Base-by-base conservation (phyloP, 2,113 vertebrate species). In the Drymodes brunneopygia region DNA sequence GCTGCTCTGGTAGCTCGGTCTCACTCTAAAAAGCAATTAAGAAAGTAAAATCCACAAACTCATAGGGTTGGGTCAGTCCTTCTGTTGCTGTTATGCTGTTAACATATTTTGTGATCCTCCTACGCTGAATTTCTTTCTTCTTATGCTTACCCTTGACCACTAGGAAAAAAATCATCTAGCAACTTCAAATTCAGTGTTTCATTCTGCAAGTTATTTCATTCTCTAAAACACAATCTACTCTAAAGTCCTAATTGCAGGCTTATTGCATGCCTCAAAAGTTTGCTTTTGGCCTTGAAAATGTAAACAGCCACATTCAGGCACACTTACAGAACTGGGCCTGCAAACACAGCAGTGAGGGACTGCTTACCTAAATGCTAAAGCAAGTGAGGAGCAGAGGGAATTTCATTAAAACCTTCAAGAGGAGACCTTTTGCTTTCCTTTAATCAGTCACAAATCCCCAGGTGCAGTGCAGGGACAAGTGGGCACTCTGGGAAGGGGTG, bases 401-500 rank as follows among this genome's bases (percentile, higher is more conserved):
- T 53, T 92, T 85, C 27, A 42, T 77, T 50, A 29, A 47, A 50
- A 31, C 11, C 35, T 70, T 50, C 21, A 50, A 51, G 29, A 70
- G 23, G 42, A 66, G 35, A 29, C 11, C 0, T 1, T 72, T 82
- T 70, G 13, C 21, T 71, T 66, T 80, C 21, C 15, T 85, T 50
- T 38, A 35, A 31, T 47, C 2, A 7, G 29, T 66, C 50, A 56
- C 17, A 13, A 73, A 51, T n/a, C 11, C 13, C 12, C 42, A 50
- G 29, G 6, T 21, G 35, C 0, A 0, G n/a, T 0, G 0, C 18
- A 70, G 47, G 54, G 40, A 50, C 48, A 47, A 80, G 21, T 4
- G 27, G 22, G 10, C 2, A 17, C 29, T 40, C 15, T 57, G 81
- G 40, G 57, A 74, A 48, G 15, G 6, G 13, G 3, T 42, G 23